Conservation (phyloP, 1,140 invertebrate species). For the Anoplophora glabripennis region DNA sequence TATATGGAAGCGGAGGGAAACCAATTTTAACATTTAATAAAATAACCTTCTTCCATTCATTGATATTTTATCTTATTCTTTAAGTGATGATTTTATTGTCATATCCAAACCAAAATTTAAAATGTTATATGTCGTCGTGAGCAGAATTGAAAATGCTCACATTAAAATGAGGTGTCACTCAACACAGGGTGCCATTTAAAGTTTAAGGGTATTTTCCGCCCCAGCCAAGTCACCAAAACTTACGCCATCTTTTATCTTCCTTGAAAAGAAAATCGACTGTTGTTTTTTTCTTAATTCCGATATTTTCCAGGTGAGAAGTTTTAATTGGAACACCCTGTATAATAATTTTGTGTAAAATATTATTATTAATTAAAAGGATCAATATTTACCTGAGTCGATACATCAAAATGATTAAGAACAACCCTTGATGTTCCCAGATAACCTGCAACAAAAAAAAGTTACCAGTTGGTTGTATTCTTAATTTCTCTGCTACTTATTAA, state of each 20-base stretch:
- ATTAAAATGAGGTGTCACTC: too few species aligned
- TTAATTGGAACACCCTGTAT: not conserved
- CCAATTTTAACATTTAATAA: too few species aligned
- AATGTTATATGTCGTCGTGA: too few species aligned
- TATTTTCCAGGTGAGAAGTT: too few species aligned
- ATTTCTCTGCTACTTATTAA: too few species aligned
- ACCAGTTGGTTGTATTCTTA: too few species aligned
- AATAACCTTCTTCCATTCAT: not conserved
- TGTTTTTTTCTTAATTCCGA: not conserved
- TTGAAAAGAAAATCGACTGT: not conserved
- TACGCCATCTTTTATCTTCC: not conserved
- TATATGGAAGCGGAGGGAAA: too few species aligned
- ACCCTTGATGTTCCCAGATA: constrained; percentile 34
- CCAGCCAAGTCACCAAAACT: not conserved
- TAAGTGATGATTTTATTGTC: too few species aligned
- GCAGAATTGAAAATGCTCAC: too few species aligned
- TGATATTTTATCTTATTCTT: not conserved
- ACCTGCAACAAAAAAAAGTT: constrained; percentile 28
- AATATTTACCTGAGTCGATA: constrained; percentile 36
- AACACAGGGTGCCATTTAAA: too few species aligned
- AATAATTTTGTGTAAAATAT: not conserved
- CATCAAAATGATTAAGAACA: constrained; percentile 36
- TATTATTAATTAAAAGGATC: too few species aligned
- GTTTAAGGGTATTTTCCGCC: not conserved
- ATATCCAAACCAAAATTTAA: too few species aligned